phyloP scores from a whole-genome alignment of 2,888 invertebrate species.

The Lepetodrilus schrolli region DNA sequence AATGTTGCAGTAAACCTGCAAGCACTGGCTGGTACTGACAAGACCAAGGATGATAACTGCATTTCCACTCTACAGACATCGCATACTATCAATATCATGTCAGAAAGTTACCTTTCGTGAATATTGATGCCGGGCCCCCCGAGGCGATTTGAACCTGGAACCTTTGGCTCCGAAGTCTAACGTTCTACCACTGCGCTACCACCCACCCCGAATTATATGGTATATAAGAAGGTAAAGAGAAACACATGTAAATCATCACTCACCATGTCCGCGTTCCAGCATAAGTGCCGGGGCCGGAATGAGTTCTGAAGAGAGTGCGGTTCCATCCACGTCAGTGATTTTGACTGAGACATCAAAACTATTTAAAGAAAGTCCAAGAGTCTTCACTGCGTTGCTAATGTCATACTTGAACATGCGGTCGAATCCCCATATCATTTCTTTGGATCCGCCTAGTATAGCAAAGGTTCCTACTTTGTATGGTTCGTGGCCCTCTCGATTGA shows the following conservation, averaged over 20 bases:
- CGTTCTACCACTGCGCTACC: too few relatives aligned
- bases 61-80: too few relatives aligned
- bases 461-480: constrained; percentile 25
- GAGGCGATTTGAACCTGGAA: too few relatives aligned
- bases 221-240: too few relatives aligned
- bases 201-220: too few relatives aligned
- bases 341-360: constrained; percentile 8
- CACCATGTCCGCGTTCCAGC: constrained; percentile 12
- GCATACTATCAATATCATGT: too few relatives aligned
- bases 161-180: too few relatives aligned
- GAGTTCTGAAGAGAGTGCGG: not conserved
- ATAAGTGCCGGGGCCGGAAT: constrained; percentile 26
- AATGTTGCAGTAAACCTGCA: too few relatives aligned
- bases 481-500: constrained; percentile 6
- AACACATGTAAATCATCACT: not conserved
- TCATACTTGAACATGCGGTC: constrained; percentile 33
- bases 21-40: too few relatives aligned
- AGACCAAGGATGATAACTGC: too few relatives aligned
- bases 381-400: constrained; percentile 22
- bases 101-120: too few relatives aligned
- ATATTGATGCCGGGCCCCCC: too few relatives aligned
- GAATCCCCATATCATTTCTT: constrained; percentile 38
- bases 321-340: constrained; percentile 33
- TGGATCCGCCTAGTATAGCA: constrained; percentile 32
- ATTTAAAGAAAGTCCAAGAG: not conserved